Conservation (phyloP, 1,140 invertebrate genomes). For the Drosophila jambulina region DNA sequence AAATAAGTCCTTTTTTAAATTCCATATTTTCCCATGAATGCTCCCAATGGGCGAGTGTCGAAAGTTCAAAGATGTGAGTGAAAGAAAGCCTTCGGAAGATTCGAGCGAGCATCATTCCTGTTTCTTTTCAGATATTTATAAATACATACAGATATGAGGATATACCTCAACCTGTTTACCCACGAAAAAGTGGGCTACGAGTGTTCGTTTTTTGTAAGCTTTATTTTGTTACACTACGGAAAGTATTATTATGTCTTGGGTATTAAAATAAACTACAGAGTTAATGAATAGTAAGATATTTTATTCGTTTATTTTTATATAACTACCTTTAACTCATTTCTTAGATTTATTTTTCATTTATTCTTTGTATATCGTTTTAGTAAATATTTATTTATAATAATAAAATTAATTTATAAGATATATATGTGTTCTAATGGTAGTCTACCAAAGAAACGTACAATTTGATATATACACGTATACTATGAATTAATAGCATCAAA, state of each 20-base stretch:
- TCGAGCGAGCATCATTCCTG: constrained; percentile 5
- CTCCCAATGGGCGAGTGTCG: neutral
- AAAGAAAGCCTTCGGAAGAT: constrained; percentile 11
- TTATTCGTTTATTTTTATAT: too few species aligned
- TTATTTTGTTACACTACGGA: neutral
- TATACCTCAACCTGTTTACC: constrained; percentile 10
- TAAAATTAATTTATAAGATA: neutral
- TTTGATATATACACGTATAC: too few species aligned
- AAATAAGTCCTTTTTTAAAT: constrained; percentile 12
- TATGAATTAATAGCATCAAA: too few species aligned
- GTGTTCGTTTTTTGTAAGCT: neutral
- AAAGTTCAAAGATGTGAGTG: constrained; percentile 15
- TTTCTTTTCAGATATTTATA: constrained; percentile 46
- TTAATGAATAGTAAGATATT: too few species aligned
- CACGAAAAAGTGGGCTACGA: constrained; percentile 23
- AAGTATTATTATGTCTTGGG: neutral
- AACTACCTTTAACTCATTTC: neutral
- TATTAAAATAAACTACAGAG: neutral
- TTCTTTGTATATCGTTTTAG: neutral
- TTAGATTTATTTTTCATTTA: neutral
- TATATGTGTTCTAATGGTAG: too few species aligned
- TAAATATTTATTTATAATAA: too few species aligned
- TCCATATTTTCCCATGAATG: constrained; percentile 32
- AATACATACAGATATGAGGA: constrained; percentile 24
- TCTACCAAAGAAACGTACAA: too few species aligned